Percentiles rank a stretch among this genome's conserved stretches.
Evolutionary conservation across 2,113 vertebrate genomes (phyloP).

Genomic region (Ochotona curzoniae): DNA sequence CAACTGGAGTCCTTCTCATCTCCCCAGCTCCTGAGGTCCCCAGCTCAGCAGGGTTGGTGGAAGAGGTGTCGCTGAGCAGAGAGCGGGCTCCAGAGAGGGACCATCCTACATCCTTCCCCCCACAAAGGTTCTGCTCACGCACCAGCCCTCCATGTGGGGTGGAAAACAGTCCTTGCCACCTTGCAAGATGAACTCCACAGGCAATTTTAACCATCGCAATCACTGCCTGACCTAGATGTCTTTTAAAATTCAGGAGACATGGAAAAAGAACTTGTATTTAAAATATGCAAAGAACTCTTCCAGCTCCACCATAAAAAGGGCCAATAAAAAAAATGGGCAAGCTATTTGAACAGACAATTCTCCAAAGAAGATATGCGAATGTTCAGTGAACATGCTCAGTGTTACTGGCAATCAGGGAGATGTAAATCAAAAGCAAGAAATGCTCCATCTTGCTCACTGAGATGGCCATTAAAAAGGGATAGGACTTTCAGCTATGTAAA

Average conservation of each 20-base stretch:
- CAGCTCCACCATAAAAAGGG: slow-evolving; percentile 22
- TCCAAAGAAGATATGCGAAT: neutral
- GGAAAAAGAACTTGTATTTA: neutral
- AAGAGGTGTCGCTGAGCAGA: neutral
- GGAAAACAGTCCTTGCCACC: slow-evolving; percentile 27
- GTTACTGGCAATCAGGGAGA: neutral
- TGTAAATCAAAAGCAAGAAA: neutral
- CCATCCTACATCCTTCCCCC: neutral
- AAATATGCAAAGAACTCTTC: neutral
- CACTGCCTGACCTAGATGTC: neutral
- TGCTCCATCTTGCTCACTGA: too few relatives aligned
- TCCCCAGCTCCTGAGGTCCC: neutral
- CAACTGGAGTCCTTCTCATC: neutral
- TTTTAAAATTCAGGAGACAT: neutral
- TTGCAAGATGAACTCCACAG: neutral
- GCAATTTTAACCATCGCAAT: neutral
- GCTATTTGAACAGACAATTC: slow-evolving; percentile 10
- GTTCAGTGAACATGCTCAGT: neutral
- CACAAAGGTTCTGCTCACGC: neutral
- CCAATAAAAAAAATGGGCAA: neutral
- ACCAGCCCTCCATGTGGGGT: accelerated
- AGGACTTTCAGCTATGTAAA: too few relatives aligned
- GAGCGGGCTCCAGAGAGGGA: neutral
- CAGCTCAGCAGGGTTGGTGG: neutral
- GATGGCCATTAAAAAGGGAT: neutral